These are phyloP conservation scores for Athalia cordata DNA, from an alignment of 2,888 invertebrate species.

Conservation along the genomic window DNA sequence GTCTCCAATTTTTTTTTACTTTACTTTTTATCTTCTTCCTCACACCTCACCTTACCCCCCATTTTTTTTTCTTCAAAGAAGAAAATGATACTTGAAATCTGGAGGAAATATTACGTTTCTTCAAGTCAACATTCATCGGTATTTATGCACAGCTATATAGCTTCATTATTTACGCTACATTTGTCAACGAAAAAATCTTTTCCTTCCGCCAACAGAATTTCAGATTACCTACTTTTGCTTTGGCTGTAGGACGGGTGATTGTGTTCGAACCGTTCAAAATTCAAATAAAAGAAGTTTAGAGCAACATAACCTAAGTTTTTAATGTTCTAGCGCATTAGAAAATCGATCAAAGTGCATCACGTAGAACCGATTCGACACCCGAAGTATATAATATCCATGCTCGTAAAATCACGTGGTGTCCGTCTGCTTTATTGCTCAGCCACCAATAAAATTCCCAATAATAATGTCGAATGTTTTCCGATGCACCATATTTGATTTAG, in stretches of 20 bases:
- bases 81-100: constrained; percentile 32
- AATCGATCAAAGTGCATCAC: constrained; percentile 26
- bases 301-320: constrained; percentile 18
- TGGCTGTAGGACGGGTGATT: neutral
- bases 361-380: constrained; percentile 1
- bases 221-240: neutral
- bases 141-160: constrained; percentile 11
- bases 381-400: constrained; percentile 26
- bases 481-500: constrained; percentile 73
- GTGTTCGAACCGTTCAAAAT: neutral
- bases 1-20: neutral
- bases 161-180: neutral
- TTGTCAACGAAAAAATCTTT: constrained; percentile 39
- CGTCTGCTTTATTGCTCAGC: constrained; percentile 59
- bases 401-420: constrained; percentile 46
- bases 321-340: constrained; percentile 36
- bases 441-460: constrained; percentile 74
- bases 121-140: neutral
- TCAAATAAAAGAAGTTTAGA: neutral
- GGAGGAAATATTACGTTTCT: constrained; percentile 44
- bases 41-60: constrained; percentile 4
- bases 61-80: neutral
- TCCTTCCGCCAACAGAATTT: constrained; percentile 11
- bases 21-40: neutral
- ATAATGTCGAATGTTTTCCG: constrained; percentile 74